Evolutionary conservation across 2,888 invertebrate species (phyloP).

Genomic region (Eudasyphora cyanicolor): DNA sequence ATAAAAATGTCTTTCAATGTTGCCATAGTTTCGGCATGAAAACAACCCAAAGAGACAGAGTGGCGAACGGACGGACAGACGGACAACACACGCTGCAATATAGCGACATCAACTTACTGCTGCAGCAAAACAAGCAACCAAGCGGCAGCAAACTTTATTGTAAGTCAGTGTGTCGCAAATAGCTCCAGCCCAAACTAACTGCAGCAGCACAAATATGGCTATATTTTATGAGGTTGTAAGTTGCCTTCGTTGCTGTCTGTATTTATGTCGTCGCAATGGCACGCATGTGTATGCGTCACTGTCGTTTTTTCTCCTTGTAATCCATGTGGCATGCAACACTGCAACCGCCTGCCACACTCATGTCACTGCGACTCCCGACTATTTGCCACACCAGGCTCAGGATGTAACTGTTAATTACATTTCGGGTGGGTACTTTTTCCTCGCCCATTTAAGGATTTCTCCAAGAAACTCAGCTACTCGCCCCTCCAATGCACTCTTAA

Average conservation of each 20-base stretch:
- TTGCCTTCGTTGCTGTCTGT: neutral
- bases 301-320: neutral
- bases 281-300: neutral
- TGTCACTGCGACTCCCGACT: neutral
- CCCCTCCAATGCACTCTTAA: neutral
- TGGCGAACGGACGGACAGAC: no score
- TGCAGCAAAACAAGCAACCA: no score
- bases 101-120: neutral
- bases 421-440: constrained; percentile 2
- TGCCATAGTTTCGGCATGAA: constrained; percentile 44
- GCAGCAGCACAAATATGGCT: constrained; percentile 63
- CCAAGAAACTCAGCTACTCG: neutral
- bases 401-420: constrained; percentile 65
- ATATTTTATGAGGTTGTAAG: constrained; percentile 66
- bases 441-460: neutral
- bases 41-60: constrained; percentile 10
- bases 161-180: constrained; percentile 55
- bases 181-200: no score
- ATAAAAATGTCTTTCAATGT: constrained; percentile 50
- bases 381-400: constrained; percentile 44
- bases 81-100: no score
- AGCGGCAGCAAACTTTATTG: constrained; percentile 38
- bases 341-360: neutral
- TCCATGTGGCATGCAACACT: constrained; percentile 25
- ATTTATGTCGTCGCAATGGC: neutral